Conservation (phyloP, 1,140 invertebrate genomes). For the Steinernema feltiae region DNA sequence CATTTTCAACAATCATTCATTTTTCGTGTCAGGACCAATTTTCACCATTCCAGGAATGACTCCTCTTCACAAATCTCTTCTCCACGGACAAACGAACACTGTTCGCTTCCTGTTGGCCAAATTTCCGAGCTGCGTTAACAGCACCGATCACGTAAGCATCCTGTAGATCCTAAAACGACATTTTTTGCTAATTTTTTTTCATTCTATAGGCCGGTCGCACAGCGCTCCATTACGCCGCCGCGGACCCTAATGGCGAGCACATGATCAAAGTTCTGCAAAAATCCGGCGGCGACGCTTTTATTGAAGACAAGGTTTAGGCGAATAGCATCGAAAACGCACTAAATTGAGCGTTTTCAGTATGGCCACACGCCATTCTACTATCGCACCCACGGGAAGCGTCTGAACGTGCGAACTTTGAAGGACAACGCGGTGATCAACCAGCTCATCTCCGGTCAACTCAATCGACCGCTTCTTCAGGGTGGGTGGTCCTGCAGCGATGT, state of each 20-base stretch:
- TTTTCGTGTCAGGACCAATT: too few species aligned
- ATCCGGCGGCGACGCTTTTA: slow-evolving; percentile 55
- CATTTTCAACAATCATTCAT: too few species aligned
- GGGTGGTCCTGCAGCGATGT: neutral
- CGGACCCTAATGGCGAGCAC: slow-evolving; percentile 56
- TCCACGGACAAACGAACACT: slow-evolving; percentile 61
- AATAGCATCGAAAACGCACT: neutral
- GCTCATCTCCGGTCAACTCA: slow-evolving; percentile 53
- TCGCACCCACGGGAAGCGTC: slow-evolving; percentile 53
- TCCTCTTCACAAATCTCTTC: slow-evolving; percentile 81
- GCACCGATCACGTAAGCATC: slow-evolving; percentile 70
- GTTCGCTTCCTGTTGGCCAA: slow-evolving; percentile 68
- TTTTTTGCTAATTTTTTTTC: neutral
- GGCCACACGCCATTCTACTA: slow-evolving; percentile 58
- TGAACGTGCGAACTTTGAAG: slow-evolving; percentile 55
- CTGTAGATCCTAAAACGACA: neutral
- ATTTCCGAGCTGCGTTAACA: slow-evolving; percentile 69
- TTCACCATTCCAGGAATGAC: slow-evolving; percentile 66
- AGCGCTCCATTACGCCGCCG: slow-evolving; percentile 54
- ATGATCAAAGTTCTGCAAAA: slow-evolving; percentile 58
- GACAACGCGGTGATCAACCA: slow-evolving; percentile 58
- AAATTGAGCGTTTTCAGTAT: slow-evolving; percentile 35
- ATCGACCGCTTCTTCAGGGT: slow-evolving; percentile 51
- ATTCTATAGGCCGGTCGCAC: slow-evolving; percentile 51
- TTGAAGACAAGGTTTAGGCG: slow-evolving; percentile 53